Evolutionary conservation across 2,888 invertebrate genomes (phyloP), one percentile per base, ranked within the genome.

Genomic region (Phaonia tiefii): DNA sequence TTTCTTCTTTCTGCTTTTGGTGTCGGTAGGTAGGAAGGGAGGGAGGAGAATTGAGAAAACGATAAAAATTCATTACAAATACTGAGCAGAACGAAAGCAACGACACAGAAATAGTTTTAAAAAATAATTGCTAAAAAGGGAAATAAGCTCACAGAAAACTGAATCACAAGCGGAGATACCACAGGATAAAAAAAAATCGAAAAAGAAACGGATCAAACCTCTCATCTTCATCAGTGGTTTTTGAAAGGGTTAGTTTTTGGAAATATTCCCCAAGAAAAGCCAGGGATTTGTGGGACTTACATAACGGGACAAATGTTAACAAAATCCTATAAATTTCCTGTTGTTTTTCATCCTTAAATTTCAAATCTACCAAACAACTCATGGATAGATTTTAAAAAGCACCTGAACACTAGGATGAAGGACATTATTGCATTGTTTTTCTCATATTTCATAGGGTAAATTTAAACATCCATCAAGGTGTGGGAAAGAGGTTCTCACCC

Each of bases 31-130:
- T 13, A 56, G 56, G 5, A 56, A 26, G 44, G 3, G n/a, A 13
- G 11, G 7, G 44, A 44, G 46, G 37, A 39, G 72, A 37, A 65
- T 54, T 51, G 22, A 51, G 15, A 20, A 56, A 71, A 60, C 74
- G 75, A 71, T 79, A 79, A 79, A 79, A 79, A 70, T 70, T 70
- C 63, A 70, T 79, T 79, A 72, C 58, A 58, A 20, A 58, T 37
- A 3, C 26, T 22, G n/a, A 20, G 20, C 2, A 37, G 49, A 70
- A 63, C 39, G 42, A 17, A 13, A 42, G 31, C 8, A 65, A 39
- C 13, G 20, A 56, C 11, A 54, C 37, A 44, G 26, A 56, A 56
- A 56, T 56, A 56, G 54, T 56, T 56, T 56, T 56, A n/a, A 10
- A 13, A 56, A 56, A 56, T 26, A 56, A 56, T 49, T 76, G 54